A percentile compares a stretch with the other conserved stretches of the same genome.
These are phyloP conservation scores for Hemaris fuciformis DNA, from an alignment of 2,888 invertebrate genomes.

Conservation along the genomic window DNA sequence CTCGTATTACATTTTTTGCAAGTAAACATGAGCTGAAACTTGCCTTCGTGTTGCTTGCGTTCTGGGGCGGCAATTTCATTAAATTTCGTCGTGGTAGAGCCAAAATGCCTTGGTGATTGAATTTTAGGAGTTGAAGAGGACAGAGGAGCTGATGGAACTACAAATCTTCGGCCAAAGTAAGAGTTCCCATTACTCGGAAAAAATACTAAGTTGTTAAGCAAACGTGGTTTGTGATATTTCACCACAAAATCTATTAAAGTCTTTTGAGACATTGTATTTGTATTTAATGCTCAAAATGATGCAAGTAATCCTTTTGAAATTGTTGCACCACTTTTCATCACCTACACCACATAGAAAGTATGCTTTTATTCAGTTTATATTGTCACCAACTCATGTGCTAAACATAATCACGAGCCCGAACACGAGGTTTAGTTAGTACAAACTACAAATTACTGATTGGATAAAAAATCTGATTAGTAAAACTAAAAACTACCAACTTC, in stretches of 20 bases:
- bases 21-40: conserved; percentile 89
- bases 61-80: conserved; percentile 46
- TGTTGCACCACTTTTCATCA: conserved; percentile 34
- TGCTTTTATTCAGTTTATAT: not conserved
- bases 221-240: conserved; percentile 68
- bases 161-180: conserved; percentile 64
- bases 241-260: conserved; percentile 72
- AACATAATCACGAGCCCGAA: too few relatives aligned
- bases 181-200: conserved; percentile 75
- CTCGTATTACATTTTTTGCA: conserved; percentile 93
- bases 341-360: not conserved
- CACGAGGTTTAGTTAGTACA: too few relatives aligned
- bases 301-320: not conserved
- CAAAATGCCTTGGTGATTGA: conserved; percentile 59
- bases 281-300: not conserved
- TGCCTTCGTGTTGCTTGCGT: conserved; percentile 64
- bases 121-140: conserved; percentile 56
- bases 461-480: too few relatives aligned
- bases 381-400: not conserved
- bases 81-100: conserved; percentile 47
- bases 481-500: not conserved
- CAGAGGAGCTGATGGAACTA: conserved; percentile 44
- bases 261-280: conserved; percentile 57
- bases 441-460: too few relatives aligned
- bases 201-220: conserved; percentile 67